Conservation (phyloP, 1,140 invertebrate genomes). For the Latrodectus geometricus region DNA sequence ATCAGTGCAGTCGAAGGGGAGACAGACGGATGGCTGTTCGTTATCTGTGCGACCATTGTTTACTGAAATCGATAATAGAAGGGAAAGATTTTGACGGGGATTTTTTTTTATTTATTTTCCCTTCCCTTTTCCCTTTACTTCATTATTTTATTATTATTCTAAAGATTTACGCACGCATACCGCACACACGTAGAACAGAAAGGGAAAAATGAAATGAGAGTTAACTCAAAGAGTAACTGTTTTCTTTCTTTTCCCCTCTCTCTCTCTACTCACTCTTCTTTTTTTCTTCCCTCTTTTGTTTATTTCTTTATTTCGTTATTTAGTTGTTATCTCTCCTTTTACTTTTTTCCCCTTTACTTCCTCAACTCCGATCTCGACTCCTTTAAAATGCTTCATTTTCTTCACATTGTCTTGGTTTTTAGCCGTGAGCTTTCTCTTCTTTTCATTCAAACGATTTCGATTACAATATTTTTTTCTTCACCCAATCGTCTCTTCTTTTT, state of each 20-base stretch:
- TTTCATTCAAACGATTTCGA: conserved; percentile 59
- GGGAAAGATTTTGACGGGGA: conserved; percentile 34
- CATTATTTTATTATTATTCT: conserved; percentile 62
- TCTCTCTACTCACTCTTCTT: not conserved
- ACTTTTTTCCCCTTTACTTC: conserved; percentile 23
- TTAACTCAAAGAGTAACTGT: conserved; percentile 62
- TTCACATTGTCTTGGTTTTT: conserved; percentile 47
- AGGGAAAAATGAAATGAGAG: conserved; percentile 59
- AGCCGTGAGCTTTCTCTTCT: not conserved
- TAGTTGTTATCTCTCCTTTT: conserved; percentile 14
- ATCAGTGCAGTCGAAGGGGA: conserved; percentile 28
- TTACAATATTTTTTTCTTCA: conserved; percentile 36
- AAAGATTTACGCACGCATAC: conserved; percentile 49
- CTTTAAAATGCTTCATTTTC: conserved; percentile 58
- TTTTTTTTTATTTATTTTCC: conserved; percentile 43
- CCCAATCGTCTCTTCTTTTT: conserved; percentile 11
- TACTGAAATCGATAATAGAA: conserved; percentile 59
- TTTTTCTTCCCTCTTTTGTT: conserved; percentile 2
- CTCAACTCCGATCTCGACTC: not conserved
- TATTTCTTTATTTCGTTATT: conserved; percentile 9
- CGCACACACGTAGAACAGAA: conserved; percentile 7
- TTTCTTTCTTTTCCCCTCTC: conserved; percentile 28
- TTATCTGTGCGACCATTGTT: conserved; percentile 58
- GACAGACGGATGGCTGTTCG: conserved; percentile 57
- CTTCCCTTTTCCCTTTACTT: conserved; percentile 37